Evolutionary conservation across 2,797 vertebrate genomes (phyloP).

Genomic region (Echeneis naucrates): DNA sequence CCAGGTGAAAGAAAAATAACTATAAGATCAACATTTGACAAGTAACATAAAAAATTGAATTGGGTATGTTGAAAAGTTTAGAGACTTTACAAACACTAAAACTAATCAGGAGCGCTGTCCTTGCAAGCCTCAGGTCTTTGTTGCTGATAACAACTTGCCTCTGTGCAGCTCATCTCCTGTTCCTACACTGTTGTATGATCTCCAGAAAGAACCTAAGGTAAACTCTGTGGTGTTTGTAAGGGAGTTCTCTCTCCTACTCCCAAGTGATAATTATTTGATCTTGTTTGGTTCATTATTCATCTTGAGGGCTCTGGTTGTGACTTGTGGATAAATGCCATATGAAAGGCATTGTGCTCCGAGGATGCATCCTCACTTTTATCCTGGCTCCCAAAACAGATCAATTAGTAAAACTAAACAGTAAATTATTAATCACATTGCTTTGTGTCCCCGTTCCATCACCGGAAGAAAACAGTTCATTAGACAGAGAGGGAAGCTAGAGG

Average conservation of each 20-base stretch:
- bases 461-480: conserved; percentile 86
- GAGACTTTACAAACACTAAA: conserved; percentile 44
- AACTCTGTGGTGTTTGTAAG: conserved; percentile 83
- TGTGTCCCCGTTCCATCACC: conserved; percentile 84
- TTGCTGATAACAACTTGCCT: conserved; percentile 63
- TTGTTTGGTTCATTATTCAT: conserved; percentile 89
- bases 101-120: conserved; percentile 53
- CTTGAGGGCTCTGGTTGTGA: conserved; percentile 82
- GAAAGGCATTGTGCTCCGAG: conserved; percentile 83
- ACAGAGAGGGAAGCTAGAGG: conserved; percentile 44
- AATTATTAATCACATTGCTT: conserved; percentile 88
- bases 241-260: conserved; percentile 70
- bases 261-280: conserved; percentile 86
- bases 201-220: conserved; percentile 74
- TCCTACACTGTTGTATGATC: conserved; percentile 77
- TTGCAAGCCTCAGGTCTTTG: conserved; percentile 69
- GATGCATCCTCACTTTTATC: conserved; percentile 86
- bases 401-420: conserved; percentile 89
- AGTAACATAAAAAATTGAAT: conserved; percentile 20
- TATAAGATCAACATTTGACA: not conserved
- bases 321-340: conserved; percentile 87
- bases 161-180: conserved; percentile 46
- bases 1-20: conserved; percentile 12
- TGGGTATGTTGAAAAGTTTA: conserved; percentile 53
- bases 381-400: conserved; percentile 87